phyloP scores from a whole-genome alignment of 2,888 invertebrate genomes.

The Agrochola lychnidis region DNA sequence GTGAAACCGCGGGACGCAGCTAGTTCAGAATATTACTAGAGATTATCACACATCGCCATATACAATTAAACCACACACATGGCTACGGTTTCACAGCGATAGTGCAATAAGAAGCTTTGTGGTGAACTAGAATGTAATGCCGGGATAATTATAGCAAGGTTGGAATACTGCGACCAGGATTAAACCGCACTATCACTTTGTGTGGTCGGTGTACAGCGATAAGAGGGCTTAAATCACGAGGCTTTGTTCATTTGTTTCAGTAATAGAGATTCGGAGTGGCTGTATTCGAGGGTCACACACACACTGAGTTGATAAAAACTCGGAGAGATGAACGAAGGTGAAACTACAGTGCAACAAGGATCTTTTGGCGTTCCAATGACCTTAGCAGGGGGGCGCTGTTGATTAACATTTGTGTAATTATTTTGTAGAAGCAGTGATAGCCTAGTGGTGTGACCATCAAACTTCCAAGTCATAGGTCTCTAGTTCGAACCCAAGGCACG shows the following conservation, averaged over 20 bases:
- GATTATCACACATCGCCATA: slow-evolving; percentile 8
- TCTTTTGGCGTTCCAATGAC: background rate
- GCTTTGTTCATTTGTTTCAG: slow-evolving; percentile 8
- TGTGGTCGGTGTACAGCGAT: slow-evolving; percentile 6
- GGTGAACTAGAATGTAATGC: slow-evolving; percentile 23
- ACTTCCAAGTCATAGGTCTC: no score
- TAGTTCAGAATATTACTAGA: background rate
- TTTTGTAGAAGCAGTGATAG: background rate
- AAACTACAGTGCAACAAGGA: background rate
- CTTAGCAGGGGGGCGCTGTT: background rate
- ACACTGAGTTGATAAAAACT: background rate
- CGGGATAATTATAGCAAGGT: slow-evolving; percentile 26
- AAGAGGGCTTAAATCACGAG: background rate
- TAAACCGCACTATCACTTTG: slow-evolving; percentile 20
- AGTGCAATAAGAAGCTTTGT: slow-evolving; percentile 48
- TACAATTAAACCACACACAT: slow-evolving; percentile 24
- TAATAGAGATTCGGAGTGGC: background rate
- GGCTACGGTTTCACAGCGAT: background rate
- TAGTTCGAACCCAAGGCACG: no score
- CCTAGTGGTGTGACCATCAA: no score
- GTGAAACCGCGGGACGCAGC: background rate
- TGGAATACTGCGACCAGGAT: slow-evolving; percentile 14
- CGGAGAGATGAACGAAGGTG: background rate
- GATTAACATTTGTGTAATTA: background rate
- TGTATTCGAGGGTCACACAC: background rate